Evolutionary conservation across 2,113 vertebrate genomes (phyloP).

Genomic region (Indicator indicator): DNA sequence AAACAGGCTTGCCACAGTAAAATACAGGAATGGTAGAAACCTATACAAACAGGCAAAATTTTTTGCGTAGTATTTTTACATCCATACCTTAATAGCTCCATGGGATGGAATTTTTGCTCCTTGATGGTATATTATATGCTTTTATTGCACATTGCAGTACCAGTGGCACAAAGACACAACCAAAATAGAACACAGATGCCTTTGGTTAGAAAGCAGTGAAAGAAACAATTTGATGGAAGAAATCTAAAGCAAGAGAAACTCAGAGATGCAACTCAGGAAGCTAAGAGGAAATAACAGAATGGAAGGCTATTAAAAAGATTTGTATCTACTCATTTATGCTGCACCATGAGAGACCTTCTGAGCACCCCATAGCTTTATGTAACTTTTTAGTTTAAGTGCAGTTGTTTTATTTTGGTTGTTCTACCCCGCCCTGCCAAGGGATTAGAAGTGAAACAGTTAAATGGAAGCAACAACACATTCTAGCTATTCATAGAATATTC

Average conservation of each 20-base stretch:
- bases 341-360: neutral
- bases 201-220: neutral
- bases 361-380: neutral
- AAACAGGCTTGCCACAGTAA: neutral
- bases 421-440: neutral
- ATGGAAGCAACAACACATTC: neutral
- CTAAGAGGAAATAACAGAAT: neutral
- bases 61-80: neutral
- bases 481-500: neutral
- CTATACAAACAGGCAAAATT: neutral
- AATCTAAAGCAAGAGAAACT: neutral
- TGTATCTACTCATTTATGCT: accelerated
- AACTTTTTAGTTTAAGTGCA: neutral
- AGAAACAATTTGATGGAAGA: neutral
- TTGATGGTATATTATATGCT: neutral
- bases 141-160: neutral
- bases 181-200: neutral
- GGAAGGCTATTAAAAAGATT: neutral
- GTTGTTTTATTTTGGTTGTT: neutral
- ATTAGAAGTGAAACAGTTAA: neutral
- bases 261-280: neutral
- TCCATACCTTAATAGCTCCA: neutral
- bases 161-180: neutral
- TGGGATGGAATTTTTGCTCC: neutral
- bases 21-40: neutral